These are phyloP conservation scores for Acipenser oxyrinchus DNA, from an alignment of 2,797 vertebrate species.

Conservation along the genomic window DNA sequence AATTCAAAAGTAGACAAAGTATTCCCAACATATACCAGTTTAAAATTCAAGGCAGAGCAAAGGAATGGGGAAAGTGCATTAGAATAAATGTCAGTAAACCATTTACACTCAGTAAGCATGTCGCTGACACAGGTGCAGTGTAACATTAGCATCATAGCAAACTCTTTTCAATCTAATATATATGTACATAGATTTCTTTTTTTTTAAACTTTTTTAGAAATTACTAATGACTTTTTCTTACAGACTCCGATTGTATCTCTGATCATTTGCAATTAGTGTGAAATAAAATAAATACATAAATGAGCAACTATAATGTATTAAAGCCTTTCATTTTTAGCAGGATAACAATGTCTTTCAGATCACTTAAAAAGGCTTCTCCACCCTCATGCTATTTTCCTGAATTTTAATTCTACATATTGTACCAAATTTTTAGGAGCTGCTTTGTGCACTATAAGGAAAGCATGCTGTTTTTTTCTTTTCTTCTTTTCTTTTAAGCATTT, in stretches of 20 bases:
- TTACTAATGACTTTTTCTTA: no score
- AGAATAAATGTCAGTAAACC: constrained; percentile 4
- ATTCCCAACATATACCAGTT: not conserved
- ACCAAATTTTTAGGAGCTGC: constrained; percentile 65
- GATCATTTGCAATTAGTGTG: no score
- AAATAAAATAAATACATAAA: not conserved
- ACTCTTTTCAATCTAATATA: no score
- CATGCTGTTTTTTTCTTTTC: constrained; percentile 31
- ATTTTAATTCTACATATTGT: constrained; percentile 54
- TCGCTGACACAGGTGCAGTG: not conserved
- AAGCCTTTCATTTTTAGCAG: not conserved
- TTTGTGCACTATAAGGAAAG: constrained; percentile 58
- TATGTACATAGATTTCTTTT: no score
- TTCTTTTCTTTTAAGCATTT: constrained; percentile 51
- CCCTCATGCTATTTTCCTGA: constrained; percentile 46
- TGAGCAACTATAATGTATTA: not conserved
- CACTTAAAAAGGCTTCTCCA: constrained; percentile 32
- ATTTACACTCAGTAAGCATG: constrained; percentile 5
- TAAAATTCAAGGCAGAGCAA: not conserved
- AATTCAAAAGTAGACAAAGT: not conserved
- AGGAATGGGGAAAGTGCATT: constrained; percentile 1
- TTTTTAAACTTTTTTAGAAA: no score
- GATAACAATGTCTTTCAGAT: constrained; percentile 10
- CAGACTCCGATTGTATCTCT: no score
- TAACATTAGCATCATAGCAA: no score